Conservation (phyloP, 2,888 invertebrate species). For the Eupelmus urozonus region DNA sequence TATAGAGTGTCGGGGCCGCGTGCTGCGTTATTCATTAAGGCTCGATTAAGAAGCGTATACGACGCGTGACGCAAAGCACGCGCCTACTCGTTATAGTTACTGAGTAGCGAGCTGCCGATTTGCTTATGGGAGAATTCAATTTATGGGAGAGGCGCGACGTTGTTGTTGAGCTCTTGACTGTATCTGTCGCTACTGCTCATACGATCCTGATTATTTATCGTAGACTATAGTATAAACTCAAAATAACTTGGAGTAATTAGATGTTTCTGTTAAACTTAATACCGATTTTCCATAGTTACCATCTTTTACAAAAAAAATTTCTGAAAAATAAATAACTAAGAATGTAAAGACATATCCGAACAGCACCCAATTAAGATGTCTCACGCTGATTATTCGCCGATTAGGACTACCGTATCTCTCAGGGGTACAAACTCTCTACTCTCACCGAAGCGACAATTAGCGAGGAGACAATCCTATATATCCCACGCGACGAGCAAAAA, state of each 20-base stretch:
- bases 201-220: too few species aligned
- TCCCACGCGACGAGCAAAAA: not conserved
- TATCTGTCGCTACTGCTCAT: too few species aligned
- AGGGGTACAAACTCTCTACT: not conserved
- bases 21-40: conserved; percentile 5
- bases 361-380: conserved; percentile 33
- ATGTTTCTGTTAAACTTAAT: too few species aligned
- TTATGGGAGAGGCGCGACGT: too few species aligned
- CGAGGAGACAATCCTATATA: conserved; percentile 34
- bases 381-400: conserved; percentile 21
- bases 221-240: too few species aligned
- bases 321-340: too few species aligned
- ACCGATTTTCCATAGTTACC: too few species aligned
- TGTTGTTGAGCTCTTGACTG: too few species aligned
- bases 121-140: not conserved
- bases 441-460: conserved; percentile 38
- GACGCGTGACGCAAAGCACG: not conserved
- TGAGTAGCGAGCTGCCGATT: not conserved
- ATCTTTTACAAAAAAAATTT: too few species aligned
- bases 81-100: too few species aligned
- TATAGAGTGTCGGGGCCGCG: conserved; percentile 8
- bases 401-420: conserved; percentile 34
- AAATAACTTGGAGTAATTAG: too few species aligned
- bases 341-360: too few species aligned
- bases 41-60: not conserved